phyloP scores from a whole-genome alignment of 2,888 invertebrate species.

The Spilarctia lutea region DNA sequence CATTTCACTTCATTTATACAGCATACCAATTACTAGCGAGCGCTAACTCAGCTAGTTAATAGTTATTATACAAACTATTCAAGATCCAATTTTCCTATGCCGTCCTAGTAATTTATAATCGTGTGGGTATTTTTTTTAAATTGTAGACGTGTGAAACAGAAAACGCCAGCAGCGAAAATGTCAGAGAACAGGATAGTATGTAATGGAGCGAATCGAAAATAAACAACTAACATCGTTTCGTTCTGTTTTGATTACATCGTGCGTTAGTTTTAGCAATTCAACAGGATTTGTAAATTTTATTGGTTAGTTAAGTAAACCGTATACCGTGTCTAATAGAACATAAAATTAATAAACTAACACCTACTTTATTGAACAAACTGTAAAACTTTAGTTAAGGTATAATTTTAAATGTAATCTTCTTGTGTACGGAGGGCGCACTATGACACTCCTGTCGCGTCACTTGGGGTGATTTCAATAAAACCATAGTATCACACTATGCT shows the following conservation, averaged over 20 bases:
- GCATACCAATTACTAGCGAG: too few relatives aligned
- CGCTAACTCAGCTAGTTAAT: background rate
- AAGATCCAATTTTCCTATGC: background rate
- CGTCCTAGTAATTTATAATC: background rate
- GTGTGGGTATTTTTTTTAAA: background rate
- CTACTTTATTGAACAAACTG: background rate
- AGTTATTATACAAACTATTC: background rate
- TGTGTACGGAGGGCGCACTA: too few relatives aligned
- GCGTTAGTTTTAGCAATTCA: background rate
- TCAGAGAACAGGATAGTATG: background rate
- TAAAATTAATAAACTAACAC: background rate
- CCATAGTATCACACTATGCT: too few relatives aligned
- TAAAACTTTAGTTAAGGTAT: background rate
- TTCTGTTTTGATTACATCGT: slow-evolving; percentile 4
- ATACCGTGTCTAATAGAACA: background rate
- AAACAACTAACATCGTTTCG: slow-evolving; percentile 3
- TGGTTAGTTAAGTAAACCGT: slow-evolving; percentile 1
- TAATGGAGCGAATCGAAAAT: slow-evolving; percentile 9
- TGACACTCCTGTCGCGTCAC: too few relatives aligned
- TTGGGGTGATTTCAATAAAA: too few relatives aligned
- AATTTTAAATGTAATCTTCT: background rate
- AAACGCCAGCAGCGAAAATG: background rate
- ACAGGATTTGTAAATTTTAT: slow-evolving; percentile 10
- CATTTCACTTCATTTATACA: too few relatives aligned
- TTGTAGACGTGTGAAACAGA: background rate